These are phyloP conservation scores for Nesidiocoris tenuis DNA, from an alignment of 2,888 invertebrate genomes.

Conservation along the genomic window DNA sequence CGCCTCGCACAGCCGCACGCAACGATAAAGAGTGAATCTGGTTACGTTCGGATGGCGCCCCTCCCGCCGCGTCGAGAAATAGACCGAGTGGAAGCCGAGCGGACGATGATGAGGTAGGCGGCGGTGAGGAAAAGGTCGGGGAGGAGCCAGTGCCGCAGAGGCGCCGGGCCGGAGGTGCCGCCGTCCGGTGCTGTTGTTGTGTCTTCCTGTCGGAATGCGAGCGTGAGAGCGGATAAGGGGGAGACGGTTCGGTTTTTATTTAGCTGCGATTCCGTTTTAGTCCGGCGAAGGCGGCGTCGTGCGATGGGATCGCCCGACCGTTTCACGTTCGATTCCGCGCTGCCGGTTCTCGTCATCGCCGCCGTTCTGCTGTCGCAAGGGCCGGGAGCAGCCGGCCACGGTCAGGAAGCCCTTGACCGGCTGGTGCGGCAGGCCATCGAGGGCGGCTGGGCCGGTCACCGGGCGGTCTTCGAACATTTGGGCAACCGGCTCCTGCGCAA, in stretches of 20 bases:
- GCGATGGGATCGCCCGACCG: background rate
- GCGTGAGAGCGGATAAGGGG: background rate
- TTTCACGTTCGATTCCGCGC: background rate
- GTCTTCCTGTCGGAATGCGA: too few relatives aligned
- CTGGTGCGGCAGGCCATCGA: slow-evolving; percentile 5
- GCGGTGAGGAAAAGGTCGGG: too few relatives aligned
- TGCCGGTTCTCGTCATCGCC: background rate
- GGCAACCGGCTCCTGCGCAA: slow-evolving; percentile 28
- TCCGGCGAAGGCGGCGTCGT: background rate
- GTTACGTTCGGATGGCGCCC: too few relatives aligned
- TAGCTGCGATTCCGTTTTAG: background rate
- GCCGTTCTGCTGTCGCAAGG: background rate
- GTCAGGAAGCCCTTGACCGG: background rate
- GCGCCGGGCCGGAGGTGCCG: too few relatives aligned
- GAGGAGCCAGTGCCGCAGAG: too few relatives aligned
- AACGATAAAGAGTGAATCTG: too few relatives aligned
- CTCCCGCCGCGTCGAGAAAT: too few relatives aligned
- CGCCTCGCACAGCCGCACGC: too few relatives aligned
- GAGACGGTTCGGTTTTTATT: background rate
- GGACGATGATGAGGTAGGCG: too few relatives aligned
- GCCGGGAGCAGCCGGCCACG: background rate
- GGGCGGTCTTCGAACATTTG: slow-evolving; percentile 18
- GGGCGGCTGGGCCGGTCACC: slow-evolving; percentile 11
- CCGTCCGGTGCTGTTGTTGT: too few relatives aligned
- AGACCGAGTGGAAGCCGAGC: too few relatives aligned